phyloP scores from a whole-genome alignment of 2,797 vertebrate genomes.

The Lutjanus argentimaculatus region DNA sequence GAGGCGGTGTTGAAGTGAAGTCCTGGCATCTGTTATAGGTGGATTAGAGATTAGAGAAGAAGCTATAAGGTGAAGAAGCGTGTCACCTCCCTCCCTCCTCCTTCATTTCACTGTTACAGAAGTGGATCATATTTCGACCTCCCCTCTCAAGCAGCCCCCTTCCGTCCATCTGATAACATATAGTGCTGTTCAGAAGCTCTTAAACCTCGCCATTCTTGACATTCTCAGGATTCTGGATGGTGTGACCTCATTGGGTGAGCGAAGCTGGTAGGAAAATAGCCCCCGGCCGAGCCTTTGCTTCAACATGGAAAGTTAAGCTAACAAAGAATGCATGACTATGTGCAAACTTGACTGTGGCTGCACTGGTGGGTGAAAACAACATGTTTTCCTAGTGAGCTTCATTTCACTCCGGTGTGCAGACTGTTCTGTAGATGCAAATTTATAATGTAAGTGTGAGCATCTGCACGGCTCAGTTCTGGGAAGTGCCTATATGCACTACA shows the following conservation, averaged over 20 bases:
- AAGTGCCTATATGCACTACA: not conserved
- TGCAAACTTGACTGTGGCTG: constrained; percentile 81
- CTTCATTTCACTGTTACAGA: constrained; percentile 52
- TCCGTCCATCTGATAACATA: constrained; percentile 78
- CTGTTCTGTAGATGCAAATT: constrained; percentile 38
- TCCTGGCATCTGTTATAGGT: constrained; percentile 45
- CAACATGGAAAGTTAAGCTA: constrained; percentile 83
- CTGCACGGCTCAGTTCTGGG: constrained; percentile 4
- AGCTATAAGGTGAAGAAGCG: constrained; percentile 46
- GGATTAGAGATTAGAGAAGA: constrained; percentile 40
- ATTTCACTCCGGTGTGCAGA: constrained; percentile 44
- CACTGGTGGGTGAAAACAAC: constrained; percentile 75
- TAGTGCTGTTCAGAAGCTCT: constrained; percentile 71
- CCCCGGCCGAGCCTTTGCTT: constrained; percentile 78
- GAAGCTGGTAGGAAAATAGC: constrained; percentile 80
- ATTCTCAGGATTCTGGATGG: constrained; percentile 80
- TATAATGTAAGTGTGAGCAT: constrained; percentile 20
- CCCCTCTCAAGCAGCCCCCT: constrained; percentile 56
- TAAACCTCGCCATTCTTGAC: constrained; percentile 80
- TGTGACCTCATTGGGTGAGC: constrained; percentile 84
- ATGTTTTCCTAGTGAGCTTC: constrained; percentile 56
- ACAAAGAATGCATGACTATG: constrained; percentile 82
- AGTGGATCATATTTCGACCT: constrained; percentile 61
- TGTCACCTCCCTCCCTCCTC: constrained; percentile 9
- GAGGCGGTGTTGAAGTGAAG: constrained; percentile 42